Conservation (phyloP, 2,888 invertebrate species). For the Orchestes rusci region DNA sequence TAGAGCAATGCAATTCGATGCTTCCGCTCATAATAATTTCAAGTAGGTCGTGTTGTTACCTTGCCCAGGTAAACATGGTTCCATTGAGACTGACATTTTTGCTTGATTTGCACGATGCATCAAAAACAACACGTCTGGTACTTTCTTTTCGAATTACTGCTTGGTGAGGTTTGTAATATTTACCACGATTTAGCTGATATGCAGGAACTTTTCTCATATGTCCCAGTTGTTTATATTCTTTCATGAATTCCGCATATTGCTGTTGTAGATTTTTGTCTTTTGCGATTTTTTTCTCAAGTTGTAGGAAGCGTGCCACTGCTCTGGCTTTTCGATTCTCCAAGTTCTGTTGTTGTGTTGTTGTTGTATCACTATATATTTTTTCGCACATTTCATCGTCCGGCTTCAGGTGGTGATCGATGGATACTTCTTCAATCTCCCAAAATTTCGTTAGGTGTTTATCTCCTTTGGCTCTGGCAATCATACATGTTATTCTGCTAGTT, state of each 20-base stretch:
- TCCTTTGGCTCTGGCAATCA: background rate
- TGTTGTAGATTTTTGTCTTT: constrained; percentile 2
- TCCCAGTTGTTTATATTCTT: constrained; percentile 12
- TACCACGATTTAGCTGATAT: background rate
- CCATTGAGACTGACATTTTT: constrained; percentile 18
- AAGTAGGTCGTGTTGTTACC: constrained; percentile 25
- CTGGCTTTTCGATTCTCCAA: background rate
- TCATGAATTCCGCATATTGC: constrained; percentile 17
- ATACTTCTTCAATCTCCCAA: constrained; percentile 3
- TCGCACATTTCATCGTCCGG: constrained; percentile 1
- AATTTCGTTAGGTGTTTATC: too few relatives aligned
- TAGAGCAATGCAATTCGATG: constrained; percentile 26
- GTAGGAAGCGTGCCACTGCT: background rate
- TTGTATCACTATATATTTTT: constrained; percentile 1
- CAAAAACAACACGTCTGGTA: constrained; percentile 22
- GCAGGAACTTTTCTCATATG: constrained; percentile 16
- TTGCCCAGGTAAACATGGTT: constrained; percentile 19
- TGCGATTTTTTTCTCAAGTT: background rate
- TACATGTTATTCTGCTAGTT: background rate
- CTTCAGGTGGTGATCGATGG: background rate
- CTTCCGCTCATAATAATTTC: constrained; percentile 27
- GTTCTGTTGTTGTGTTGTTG: background rate
- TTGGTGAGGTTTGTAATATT: constrained; percentile 26
- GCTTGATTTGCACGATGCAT: constrained; percentile 23
- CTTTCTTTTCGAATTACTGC: constrained; percentile 16